phyloP scores from a whole-genome alignment of 2,888 invertebrate species.

The Eupeodes latifasciatus region DNA sequence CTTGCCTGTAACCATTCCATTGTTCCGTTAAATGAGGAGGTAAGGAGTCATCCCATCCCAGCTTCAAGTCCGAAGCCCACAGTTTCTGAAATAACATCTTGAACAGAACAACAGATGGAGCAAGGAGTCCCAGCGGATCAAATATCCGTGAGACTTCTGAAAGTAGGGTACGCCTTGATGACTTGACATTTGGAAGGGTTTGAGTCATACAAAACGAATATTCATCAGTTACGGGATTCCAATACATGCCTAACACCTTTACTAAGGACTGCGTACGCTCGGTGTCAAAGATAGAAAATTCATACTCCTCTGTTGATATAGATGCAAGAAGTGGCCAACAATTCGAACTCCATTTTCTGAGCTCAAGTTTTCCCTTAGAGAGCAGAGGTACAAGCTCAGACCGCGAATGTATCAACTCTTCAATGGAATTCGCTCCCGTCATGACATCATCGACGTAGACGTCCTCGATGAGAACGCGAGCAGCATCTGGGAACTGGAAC shows the following conservation, averaged over 20 bases:
- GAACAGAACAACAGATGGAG: slow-evolving; percentile 16
- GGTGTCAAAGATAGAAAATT: slow-evolving; percentile 2
- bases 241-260: slow-evolving; percentile 12
- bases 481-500: neutral
- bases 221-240: slow-evolving; percentile 17
- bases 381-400: slow-evolving; percentile 12
- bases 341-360: slow-evolving; percentile 43
- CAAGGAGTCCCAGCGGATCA: too few species aligned
- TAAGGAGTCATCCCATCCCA: slow-evolving; percentile 4
- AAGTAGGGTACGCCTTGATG: too few species aligned
- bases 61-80: neutral
- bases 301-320: slow-evolving; percentile 1
- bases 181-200: too few species aligned
- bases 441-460: slow-evolving; percentile 35
- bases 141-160: too few species aligned
- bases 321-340: slow-evolving; percentile 15
- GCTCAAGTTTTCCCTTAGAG: too few species aligned
- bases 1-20: neutral
- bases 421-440: slow-evolving; percentile 2
- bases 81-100: slow-evolving; percentile 33
- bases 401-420: neutral
- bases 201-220: too few species aligned
- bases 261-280: neutral
- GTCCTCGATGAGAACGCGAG: slow-evolving; percentile 23
- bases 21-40: too few species aligned